A percentile compares a stretch with the other conserved stretches of the same genome.
Conservation (phyloP, 1,140 invertebrate genomes). For the Wasmannia auropunctata region DNA sequence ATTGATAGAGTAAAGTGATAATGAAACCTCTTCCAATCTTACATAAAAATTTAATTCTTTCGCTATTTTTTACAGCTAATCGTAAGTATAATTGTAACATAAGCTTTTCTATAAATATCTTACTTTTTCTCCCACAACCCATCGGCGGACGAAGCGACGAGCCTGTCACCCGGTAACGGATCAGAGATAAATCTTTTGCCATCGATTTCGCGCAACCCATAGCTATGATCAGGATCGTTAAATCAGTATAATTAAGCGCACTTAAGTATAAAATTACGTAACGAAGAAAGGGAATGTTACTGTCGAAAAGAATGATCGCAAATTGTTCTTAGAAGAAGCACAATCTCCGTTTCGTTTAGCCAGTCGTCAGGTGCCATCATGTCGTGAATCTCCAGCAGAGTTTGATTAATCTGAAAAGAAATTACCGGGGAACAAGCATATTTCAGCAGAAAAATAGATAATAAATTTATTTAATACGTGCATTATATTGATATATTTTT, state of each 20-base stretch:
- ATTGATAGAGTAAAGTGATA: neutral
- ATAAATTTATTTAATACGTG: neutral
- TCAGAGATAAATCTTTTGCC: constrained; percentile 75
- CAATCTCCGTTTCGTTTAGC: constrained; percentile 69
- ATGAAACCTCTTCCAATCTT: neutral
- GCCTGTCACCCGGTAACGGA: constrained; percentile 68
- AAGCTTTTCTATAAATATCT: constrained; percentile 8
- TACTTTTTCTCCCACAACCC: constrained; percentile 76
- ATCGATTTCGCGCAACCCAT: constrained; percentile 75
- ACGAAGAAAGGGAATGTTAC: constrained; percentile 62
- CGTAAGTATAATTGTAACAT: neutral
- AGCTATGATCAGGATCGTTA: constrained; percentile 63
- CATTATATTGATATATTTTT: neutral
- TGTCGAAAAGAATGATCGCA: constrained; percentile 77
- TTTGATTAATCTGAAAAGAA: constrained; percentile 77
- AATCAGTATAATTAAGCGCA: neutral
- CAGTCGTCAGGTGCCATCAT: constrained; percentile 53
- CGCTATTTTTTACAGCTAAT: neutral
- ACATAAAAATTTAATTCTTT: neutral
- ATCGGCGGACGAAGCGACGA: constrained; percentile 75
- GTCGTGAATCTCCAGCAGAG: constrained; percentile 72
- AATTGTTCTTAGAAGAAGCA: constrained; percentile 68
- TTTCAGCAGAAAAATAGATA: neutral
- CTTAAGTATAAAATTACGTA: neutral
- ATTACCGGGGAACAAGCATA: neutral